Conservation (phyloP, 2,888 invertebrate genomes). For the Cataglyphis rosenhaueri region DNA sequence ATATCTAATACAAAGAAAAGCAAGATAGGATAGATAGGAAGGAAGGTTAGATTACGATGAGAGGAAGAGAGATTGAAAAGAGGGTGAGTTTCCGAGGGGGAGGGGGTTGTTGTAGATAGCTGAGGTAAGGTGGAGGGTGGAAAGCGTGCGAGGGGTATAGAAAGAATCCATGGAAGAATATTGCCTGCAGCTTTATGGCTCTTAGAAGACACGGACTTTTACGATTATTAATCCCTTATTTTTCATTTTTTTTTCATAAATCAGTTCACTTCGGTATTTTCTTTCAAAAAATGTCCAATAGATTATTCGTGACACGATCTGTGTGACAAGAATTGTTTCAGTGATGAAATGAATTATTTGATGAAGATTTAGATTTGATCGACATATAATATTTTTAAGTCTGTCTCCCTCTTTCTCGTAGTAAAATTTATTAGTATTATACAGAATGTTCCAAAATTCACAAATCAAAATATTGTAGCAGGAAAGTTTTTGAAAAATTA, state of each 20-base stretch:
- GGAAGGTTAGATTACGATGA: constrained; percentile 2
- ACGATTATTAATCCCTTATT: constrained; percentile 79
- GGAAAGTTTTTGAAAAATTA: no score
- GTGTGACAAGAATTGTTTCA: not conserved
- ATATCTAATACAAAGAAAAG: constrained; percentile 9
- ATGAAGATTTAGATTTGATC: not conserved
- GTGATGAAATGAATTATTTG: not conserved
- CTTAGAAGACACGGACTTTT: constrained; percentile 79
- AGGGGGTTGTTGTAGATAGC: not conserved
- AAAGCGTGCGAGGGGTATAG: constrained; percentile 49
- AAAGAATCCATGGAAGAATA: constrained; percentile 69
- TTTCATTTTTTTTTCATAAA: constrained; percentile 69
- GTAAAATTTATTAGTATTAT: not conserved
- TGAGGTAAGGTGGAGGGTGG: constrained; percentile 13
- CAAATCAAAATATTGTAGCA: no score
- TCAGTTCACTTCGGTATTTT: constrained; percentile 41
- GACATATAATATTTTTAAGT: not conserved
- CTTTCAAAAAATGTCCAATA: constrained; percentile 15
- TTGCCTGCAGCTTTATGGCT: constrained; percentile 78
- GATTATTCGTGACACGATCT: constrained; percentile 13
- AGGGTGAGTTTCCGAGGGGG: not conserved
- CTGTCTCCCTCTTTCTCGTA: not conserved
- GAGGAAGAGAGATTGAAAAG: constrained; percentile 12
- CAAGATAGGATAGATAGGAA: not conserved
- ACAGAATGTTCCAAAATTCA: not conserved